phyloP scores from a whole-genome alignment of 2,888 invertebrate species.

The Caenorhabditis angaria region DNA sequence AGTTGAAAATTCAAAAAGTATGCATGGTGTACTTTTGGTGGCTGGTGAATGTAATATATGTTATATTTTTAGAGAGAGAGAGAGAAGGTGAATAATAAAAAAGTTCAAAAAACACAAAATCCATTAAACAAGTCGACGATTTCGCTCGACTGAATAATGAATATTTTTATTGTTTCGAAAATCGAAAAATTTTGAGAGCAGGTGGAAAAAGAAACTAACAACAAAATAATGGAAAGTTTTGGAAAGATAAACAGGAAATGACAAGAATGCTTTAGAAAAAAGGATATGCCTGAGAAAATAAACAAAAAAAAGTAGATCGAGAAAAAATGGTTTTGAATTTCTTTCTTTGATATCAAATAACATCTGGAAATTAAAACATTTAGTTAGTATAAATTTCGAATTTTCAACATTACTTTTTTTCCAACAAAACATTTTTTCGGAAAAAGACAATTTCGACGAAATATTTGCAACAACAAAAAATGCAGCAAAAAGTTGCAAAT shows the following conservation, averaged over 20 bases:
- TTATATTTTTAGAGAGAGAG: too few relatives aligned
- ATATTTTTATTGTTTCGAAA: neutral
- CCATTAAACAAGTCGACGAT: neutral
- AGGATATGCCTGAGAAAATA: constrained; percentile 2
- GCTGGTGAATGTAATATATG: neutral
- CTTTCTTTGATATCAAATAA: neutral
- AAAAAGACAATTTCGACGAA: too few relatives aligned
- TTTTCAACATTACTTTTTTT: too few relatives aligned
- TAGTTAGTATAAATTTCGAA: too few relatives aligned
- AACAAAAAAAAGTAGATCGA: neutral
- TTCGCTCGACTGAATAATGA: neutral
- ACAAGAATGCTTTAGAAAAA: too few relatives aligned
- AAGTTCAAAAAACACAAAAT: neutral
- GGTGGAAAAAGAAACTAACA: too few relatives aligned
- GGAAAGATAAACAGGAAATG: too few relatives aligned
- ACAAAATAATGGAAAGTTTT: too few relatives aligned
- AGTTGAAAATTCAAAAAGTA: neutral
- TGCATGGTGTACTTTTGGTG: neutral
- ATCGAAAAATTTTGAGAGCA: too few relatives aligned
- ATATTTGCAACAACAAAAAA: neutral
- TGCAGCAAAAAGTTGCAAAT: constrained; percentile 7
- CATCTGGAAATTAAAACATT: too few relatives aligned
- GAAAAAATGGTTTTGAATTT: neutral
- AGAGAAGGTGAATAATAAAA: neutral
- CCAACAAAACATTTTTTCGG: too few relatives aligned